Evolutionary conservation across 2,797 vertebrate genomes (phyloP).

Genomic region (Trichosurus vulpecula): DNA sequence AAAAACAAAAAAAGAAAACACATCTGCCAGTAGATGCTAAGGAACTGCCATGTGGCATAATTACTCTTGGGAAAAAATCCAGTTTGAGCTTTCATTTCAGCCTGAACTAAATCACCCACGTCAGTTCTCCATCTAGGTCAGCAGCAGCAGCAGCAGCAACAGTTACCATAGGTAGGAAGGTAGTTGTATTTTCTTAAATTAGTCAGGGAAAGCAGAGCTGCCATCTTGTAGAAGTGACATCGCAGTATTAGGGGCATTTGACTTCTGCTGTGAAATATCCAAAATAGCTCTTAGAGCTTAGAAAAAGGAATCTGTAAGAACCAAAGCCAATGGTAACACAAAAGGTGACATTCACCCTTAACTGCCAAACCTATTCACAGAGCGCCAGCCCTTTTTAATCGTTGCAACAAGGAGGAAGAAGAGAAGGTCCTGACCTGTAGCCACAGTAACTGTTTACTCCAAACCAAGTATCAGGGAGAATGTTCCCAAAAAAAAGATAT

Average conservation of each 20-base stretch:
- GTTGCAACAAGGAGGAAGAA: background rate
- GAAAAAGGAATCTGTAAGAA: background rate
- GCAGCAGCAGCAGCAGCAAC: conserved; percentile 52
- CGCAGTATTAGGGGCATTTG: conserved; percentile 49
- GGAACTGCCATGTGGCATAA: conserved; percentile 61
- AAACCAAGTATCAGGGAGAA: background rate
- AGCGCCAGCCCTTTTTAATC: background rate
- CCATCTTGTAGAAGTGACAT: conserved; percentile 36
- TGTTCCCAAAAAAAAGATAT: background rate
- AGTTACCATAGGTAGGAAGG: conserved; percentile 74
- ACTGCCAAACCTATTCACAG: background rate
- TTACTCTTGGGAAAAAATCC: conserved; percentile 63
- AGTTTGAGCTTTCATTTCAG: conserved; percentile 72
- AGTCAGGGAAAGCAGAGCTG: conserved; percentile 50
- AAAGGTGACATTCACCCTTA: background rate
- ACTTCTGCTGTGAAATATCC: background rate
- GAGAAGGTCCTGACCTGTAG: background rate
- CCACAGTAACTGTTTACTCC: background rate
- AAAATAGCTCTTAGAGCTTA: background rate
- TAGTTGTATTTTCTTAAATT: conserved; percentile 66
- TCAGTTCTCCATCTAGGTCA: conserved; percentile 68
- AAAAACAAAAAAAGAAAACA: conserved; percentile 51
- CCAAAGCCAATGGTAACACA: background rate
- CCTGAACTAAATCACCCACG: conserved; percentile 76
- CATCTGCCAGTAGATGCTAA: conserved; percentile 47